Base-by-base conservation (phyloP, 2,797 vertebrate genomes). In the Phoebastria nigripes region DNA sequence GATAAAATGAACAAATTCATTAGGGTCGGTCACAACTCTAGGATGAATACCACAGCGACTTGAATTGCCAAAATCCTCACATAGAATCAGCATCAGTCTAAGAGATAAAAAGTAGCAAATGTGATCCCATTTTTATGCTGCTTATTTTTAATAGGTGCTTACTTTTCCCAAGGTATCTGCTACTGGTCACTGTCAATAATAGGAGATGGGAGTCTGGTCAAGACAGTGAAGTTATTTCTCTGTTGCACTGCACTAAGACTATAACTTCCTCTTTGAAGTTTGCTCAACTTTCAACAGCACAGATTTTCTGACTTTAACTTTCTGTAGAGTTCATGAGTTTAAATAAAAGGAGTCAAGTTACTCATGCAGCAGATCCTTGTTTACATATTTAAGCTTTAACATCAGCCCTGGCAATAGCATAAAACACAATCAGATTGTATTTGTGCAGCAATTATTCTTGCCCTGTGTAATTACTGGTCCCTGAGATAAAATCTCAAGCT, bases 391-490 rank as follows among this genome's bases (percentile, higher is more conserved):
- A 66, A 85, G 71, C 71, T 88, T 96, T 90, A 95, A 92, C 81
- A 93, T 82, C 87, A 90, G 94, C 49, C 37, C 66, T 91, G 94
- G 95, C 59, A 87, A 84, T 58, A 59, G 63, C 55, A 58, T 79
- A 85, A 92, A 96, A 74, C 51, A 86, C 87, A 96, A 93, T 90
- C 72, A 73, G 63, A 93, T 88, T 86, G 56, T 87, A 96, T 97
- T 97, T 95, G 62, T 92, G 93, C 90, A 95, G 92, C 81, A 96
- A 97, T 98, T 98, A 98, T 97, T 98, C 97, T 83, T 98, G 96
- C 95, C 80, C 94, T 72, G 63, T 96, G 72, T 94, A 97, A 96
- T 95, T 97, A 97, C 82, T 92, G 87, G 87, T 91, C 82, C 92
- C 95, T 93, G 76, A 76, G 91, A 98, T 96, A 96, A 98, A 97